A percentile compares a stretch with the other conserved stretches of the same genome.
phyloP scores from a whole-genome alignment of 2,113 vertebrate genomes.

The Clarias macrocephalus region DNA sequence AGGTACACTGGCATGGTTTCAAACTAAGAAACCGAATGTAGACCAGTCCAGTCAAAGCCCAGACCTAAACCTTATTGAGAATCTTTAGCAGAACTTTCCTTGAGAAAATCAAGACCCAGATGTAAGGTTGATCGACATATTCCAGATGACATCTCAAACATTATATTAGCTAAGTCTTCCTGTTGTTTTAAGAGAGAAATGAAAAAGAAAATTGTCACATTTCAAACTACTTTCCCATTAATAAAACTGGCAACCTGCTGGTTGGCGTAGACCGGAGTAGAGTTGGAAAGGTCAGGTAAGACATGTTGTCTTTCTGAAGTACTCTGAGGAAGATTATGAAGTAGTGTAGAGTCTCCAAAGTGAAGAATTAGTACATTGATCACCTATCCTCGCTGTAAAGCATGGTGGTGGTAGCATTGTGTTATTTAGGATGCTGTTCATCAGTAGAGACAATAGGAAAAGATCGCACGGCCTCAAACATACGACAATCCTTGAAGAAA shows the following conservation, averaged over 20 bases:
- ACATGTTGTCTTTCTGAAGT: neutral
- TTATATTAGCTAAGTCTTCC: neutral
- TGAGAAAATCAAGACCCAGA: neutral
- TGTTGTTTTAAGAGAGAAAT: neutral
- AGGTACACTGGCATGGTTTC: neutral
- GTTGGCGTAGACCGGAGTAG: neutral
- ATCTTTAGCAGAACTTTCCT: neutral
- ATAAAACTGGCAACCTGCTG: neutral
- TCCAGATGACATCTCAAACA: neutral
- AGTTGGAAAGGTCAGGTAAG: constrained; percentile 50
- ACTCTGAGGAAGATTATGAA: too few species aligned
- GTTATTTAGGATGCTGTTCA: neutral
- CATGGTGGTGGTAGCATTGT: neutral
- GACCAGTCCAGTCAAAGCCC: neutral
- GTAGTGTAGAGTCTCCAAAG: too few species aligned
- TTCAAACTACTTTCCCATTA: constrained; percentile 4
- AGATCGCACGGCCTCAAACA: neutral
- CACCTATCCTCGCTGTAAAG: neutral
- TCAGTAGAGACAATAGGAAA: neutral
- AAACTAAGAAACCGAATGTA: neutral
- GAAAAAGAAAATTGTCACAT: constrained; percentile 4
- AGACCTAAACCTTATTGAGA: neutral
- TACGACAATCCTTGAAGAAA: neutral
- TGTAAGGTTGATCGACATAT: neutral
- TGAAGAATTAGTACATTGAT: too few species aligned